phyloP scores from a whole-genome alignment of 2,888 invertebrate species.

The Trissolcus japonicus region DNA sequence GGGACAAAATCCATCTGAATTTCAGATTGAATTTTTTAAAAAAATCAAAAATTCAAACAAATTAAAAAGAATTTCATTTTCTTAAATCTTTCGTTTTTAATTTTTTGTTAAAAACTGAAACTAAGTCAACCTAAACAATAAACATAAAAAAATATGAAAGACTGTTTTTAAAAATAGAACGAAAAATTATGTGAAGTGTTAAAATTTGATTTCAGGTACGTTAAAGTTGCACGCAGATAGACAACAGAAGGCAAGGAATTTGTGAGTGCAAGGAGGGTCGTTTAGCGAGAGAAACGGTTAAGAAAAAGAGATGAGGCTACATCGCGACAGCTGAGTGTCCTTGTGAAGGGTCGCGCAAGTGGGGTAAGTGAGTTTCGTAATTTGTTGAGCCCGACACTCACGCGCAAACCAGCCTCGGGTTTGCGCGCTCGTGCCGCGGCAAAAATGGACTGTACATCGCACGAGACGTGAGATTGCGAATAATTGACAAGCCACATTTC shows the following conservation, averaged over 20 bases:
- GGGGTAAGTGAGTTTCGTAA: conserved; percentile 62
- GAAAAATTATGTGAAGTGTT: no score
- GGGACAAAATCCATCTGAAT: no score
- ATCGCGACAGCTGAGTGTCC: conserved; percentile 50
- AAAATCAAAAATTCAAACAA: no score
- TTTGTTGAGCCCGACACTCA: conserved; percentile 62
- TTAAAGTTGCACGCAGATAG: no score
- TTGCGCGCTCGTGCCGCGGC: conserved; percentile 50
- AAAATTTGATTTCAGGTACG: no score
- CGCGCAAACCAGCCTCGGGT: conserved; percentile 59
- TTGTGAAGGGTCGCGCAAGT: conserved; percentile 57
- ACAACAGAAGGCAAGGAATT: conserved; percentile 9
- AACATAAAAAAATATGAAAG: no score
- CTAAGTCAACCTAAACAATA: no score
- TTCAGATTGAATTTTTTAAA: no score
- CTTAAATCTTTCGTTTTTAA: no score
- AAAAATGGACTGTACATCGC: conserved; percentile 34
- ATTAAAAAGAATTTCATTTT: no score
- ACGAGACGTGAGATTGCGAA: conserved; percentile 29
- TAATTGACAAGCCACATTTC: conserved; percentile 41
- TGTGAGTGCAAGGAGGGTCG: conserved; percentile 34
- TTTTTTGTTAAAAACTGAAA: no score
- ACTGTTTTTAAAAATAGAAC: no score
- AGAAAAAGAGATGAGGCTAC: conserved; percentile 43
- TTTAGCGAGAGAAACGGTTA: conserved; percentile 44